A percentile compares a stretch with the other conserved stretches of the same genome.
These are phyloP conservation scores for Thalassarche chlororhynchos DNA, from an alignment of 2,113 vertebrate genomes.

Conservation along the genomic window DNA sequence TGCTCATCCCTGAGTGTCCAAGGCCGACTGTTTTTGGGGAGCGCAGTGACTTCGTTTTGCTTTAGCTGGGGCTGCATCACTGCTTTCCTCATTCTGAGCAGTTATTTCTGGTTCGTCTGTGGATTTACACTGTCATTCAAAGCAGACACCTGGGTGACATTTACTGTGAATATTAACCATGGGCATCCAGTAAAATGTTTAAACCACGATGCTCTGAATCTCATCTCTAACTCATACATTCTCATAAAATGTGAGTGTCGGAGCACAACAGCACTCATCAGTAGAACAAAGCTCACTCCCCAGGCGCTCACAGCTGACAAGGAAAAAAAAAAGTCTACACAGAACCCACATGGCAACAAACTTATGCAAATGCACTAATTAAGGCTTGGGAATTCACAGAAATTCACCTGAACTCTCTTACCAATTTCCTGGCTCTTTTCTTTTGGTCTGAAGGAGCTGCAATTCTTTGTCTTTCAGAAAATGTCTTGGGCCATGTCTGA, in stretches of 20 bases:
- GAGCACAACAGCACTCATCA: neutral
- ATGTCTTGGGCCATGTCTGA: conserved; percentile 11
- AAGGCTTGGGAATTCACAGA: conserved; percentile 42
- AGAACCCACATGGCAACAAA: neutral
- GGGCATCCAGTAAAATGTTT: neutral
- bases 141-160: neutral
- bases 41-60: neutral
- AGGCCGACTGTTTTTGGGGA: neutral
- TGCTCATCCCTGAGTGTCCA: neutral
- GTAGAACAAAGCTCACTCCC: conserved; percentile 2
- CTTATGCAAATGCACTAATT: conserved; percentile 65
- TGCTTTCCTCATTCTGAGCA: neutral
- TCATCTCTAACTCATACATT: neutral
- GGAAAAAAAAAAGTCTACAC: neutral
- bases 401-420: conserved; percentile 28
- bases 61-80: neutral
- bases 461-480: conserved; percentile 52
- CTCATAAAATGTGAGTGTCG: neutral
- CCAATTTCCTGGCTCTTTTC: neutral
- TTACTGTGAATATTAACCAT: neutral
- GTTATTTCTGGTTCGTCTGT: neutral
- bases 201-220: neutral
- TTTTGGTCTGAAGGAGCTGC: conserved; percentile 14
- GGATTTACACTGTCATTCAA: neutral
- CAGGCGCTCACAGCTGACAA: neutral